Evolutionary conservation across 2,113 vertebrate species (phyloP).

Genomic region (Poecile atricapillus): DNA sequence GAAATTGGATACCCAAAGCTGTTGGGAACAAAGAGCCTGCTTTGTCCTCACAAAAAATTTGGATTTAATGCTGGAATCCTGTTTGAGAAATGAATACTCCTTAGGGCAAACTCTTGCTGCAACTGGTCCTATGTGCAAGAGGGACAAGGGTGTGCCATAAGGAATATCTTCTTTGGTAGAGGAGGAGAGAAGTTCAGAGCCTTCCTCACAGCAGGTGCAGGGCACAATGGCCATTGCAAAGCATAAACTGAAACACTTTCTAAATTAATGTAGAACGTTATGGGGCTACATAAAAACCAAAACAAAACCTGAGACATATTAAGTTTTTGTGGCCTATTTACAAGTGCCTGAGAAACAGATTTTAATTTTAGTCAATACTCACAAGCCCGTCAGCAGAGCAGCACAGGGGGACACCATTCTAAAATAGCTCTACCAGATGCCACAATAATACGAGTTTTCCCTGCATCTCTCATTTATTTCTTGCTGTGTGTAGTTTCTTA

Average conservation of each 20-base stretch:
- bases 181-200: neutral
- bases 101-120: neutral
- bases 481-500: slow-evolving; percentile 6
- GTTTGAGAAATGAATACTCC: neutral
- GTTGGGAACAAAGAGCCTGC: neutral
- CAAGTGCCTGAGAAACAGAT: neutral
- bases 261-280: neutral
- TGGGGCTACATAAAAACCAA: neutral
- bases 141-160: neutral
- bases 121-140: neutral
- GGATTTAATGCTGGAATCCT: neutral
- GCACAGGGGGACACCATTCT: slow-evolving; percentile 40
- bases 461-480: slow-evolving; percentile 29
- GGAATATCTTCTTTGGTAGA: neutral
- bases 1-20: neutral
- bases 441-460: neutral
- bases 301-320: neutral
- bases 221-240: neutral
- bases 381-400: slow-evolving; percentile 6
- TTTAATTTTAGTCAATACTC: slow-evolving; percentile 37
- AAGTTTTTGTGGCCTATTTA: slow-evolving; percentile 24
- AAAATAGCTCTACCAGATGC: slow-evolving; percentile 59
- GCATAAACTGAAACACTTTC: neutral
- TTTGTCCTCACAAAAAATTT: neutral
- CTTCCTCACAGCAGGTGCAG: neutral